Conservation (phyloP, 64 coral and sea anemone genomes). For the Pocillopora verrucosa region DNA sequence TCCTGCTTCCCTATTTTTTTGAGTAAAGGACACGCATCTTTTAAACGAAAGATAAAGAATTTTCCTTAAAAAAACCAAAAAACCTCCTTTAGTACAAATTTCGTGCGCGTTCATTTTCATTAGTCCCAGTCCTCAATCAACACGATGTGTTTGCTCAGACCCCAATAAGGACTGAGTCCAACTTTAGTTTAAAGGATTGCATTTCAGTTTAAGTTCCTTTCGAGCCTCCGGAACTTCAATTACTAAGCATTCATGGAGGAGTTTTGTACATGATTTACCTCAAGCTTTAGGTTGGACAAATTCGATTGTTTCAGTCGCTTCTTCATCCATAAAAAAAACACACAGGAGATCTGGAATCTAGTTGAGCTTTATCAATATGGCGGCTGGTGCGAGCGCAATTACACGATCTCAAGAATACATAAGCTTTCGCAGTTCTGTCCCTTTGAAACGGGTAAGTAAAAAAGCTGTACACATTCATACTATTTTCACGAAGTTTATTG, state of each 20-base stretch:
- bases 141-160: background rate
- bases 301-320: no score
- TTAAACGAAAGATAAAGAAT: no score
- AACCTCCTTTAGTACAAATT: no score
- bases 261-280: background rate
- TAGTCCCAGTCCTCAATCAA: no score
- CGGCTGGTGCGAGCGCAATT: slow-evolving; percentile 57
- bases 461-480: background rate
- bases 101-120: no score
- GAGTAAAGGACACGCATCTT: no score
- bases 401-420: slow-evolving; percentile 81
- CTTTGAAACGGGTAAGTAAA: slow-evolving; percentile 67
- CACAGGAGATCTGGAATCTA: background rate
- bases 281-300: no score
- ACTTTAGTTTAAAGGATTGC: background rate
- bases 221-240: background rate
- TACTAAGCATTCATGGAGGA: background rate
- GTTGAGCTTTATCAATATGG: slow-evolving; percentile 4
- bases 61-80: no score
- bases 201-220: background rate
- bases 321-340: background rate
- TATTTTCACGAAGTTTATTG: no score
- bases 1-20: no score
- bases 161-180: background rate
- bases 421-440: slow-evolving; percentile 84